Evolutionary conservation across 2,888 invertebrate genomes (phyloP).

Genomic region (Ctenicera cuprea): DNA sequence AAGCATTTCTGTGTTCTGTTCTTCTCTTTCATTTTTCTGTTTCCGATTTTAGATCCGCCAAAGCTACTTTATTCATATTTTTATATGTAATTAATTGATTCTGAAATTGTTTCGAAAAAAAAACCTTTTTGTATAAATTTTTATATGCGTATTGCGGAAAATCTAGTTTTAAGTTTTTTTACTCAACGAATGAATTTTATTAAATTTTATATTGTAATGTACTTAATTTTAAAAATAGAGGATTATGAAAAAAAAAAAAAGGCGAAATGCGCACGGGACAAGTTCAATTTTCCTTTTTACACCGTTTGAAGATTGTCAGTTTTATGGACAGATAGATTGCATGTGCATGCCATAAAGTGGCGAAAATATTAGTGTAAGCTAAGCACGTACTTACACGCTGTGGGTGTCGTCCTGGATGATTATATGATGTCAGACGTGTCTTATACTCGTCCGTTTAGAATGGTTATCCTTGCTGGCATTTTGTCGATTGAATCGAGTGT

Average conservation of each 20-base stretch:
- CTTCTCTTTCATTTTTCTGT: constrained; percentile 41
- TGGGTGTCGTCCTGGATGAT: constrained; percentile 40
- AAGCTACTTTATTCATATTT: constrained; percentile 31
- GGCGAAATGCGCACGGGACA: no score
- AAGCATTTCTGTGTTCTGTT: constrained; percentile 48
- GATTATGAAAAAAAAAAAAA: no score
- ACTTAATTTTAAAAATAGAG: no score
- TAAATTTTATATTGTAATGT: no score
- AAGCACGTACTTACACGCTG: constrained; percentile 39
- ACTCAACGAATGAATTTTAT: no score
- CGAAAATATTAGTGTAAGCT: constrained; percentile 42
- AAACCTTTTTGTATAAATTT: not conserved
- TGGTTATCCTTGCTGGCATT: constrained; percentile 39
- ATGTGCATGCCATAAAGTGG: constrained; percentile 37
- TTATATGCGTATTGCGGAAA: no score
- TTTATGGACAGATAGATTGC: constrained; percentile 45
- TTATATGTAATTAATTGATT: constrained; percentile 41
- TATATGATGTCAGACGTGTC: constrained; percentile 45
- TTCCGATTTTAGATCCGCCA: constrained; percentile 33
- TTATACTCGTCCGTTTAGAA: constrained; percentile 36
- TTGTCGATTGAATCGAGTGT: constrained; percentile 43
- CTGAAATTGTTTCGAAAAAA: constrained; percentile 4
- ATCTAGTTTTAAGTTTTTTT: no score
- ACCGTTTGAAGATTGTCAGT: constrained; percentile 26
- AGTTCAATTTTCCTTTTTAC: not conserved